Conservation (phyloP, 2,797 vertebrate genomes). For the Tokudaia muenninki region DNA sequence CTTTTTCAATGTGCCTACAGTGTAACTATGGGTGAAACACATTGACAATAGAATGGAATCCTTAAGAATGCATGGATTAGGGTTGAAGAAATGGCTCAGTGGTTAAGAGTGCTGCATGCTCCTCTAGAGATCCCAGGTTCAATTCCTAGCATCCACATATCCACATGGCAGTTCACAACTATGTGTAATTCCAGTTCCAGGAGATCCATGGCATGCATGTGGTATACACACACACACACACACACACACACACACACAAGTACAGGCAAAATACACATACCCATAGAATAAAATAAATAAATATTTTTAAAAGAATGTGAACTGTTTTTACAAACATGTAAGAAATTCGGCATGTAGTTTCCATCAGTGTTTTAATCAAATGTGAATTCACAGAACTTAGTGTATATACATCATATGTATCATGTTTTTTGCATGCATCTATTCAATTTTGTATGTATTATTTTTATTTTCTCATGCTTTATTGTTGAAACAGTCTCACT, state of each 20-base stretch:
- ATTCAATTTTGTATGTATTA: neutral
- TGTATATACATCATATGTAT: neutral
- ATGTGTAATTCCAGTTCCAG: neutral
- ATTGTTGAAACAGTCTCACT: neutral
- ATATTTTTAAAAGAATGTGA: neutral
- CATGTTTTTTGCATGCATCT: neutral
- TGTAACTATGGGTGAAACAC: neutral
- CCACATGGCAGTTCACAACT: neutral
- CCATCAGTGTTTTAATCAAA: neutral
- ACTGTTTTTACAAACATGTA: constrained; percentile 29
- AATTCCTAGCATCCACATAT: neutral
- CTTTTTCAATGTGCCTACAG: constrained; percentile 32
- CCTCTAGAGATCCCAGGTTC: neutral
- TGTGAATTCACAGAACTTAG: neutral
- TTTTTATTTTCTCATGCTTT: neutral
- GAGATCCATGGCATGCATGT: neutral
- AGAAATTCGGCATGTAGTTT: neutral
- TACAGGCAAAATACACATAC: neutral
- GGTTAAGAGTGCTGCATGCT: neutral
- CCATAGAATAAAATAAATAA: neutral
- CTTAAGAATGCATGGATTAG: neutral
- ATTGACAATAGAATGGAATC: constrained; percentile 19
- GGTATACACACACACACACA: neutral
- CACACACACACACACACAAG: no score
- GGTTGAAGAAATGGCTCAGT: neutral